A percentile compares a stretch with the other conserved stretches of the same genome.
phyloP scores from a whole-genome alignment of 2,797 vertebrate genomes.

The Aulostomus chinensis region DNA sequence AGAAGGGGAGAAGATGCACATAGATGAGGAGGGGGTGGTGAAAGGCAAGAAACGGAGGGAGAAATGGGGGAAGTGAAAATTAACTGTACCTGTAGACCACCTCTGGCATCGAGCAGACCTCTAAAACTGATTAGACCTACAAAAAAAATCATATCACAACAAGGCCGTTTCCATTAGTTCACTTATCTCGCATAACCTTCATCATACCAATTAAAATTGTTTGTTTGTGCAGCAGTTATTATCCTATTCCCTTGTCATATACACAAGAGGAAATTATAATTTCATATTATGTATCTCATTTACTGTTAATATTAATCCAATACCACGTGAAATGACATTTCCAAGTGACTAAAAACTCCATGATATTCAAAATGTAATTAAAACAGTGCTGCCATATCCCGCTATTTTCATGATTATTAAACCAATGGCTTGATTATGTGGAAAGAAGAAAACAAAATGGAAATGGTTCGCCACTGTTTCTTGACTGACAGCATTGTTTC shows the following conservation, averaged over 20 bases:
- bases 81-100: not conserved
- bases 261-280: slow-evolving; percentile 52
- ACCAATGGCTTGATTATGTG: slow-evolving; percentile 63
- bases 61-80: slow-evolving; percentile 1
- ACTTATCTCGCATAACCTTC: slow-evolving; percentile 33
- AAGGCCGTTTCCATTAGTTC: slow-evolving; percentile 20
- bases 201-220: slow-evolving; percentile 51
- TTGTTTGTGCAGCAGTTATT: slow-evolving; percentile 56
- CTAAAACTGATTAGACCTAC: slow-evolving; percentile 12
- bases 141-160: slow-evolving; percentile 17
- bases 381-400: slow-evolving; percentile 67
- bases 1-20: slow-evolving; percentile 2
- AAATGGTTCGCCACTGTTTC: slow-evolving; percentile 65
- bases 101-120: not conserved
- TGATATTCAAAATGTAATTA: slow-evolving; percentile 80
- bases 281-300: slow-evolving; percentile 66
- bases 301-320: slow-evolving; percentile 72
- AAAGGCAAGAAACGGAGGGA: slow-evolving; percentile 5
- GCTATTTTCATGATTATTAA: slow-evolving; percentile 78
- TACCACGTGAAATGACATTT: slow-evolving; percentile 73
- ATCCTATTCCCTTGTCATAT: slow-evolving; percentile 45
- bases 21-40: slow-evolving; percentile 4
- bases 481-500: slow-evolving; percentile 80
- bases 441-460: slow-evolving; percentile 62
- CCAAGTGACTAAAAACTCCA: slow-evolving; percentile 61